Percentiles rank a stretch among this genome's conserved stretches.
Conservation (phyloP, 2,113 vertebrate genomes). For the Tyto alba region DNA sequence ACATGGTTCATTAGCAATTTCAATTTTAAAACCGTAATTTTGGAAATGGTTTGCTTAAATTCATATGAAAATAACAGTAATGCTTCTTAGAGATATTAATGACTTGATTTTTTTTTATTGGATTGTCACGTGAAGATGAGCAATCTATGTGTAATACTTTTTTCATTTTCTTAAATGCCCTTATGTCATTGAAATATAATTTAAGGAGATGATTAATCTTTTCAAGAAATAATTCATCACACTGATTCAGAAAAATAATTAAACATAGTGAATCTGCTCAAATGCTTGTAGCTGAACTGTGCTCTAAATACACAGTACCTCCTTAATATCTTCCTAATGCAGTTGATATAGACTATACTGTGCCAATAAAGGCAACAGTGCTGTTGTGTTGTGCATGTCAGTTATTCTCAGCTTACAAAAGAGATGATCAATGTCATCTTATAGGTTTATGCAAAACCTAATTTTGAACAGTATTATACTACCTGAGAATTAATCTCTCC, state of each 20-base stretch:
- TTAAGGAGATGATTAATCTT: neutral
- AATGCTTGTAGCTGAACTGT: neutral
- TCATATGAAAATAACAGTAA: neutral
- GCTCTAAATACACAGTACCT: neutral
- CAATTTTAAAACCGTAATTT: neutral
- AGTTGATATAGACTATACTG: neutral
- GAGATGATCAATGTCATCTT: neutral
- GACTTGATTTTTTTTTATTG: neutral
- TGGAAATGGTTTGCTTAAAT: neutral
- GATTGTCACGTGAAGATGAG: neutral
- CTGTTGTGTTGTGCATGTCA: fast-evolving
- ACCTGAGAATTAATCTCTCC: neutral
- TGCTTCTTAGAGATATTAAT: neutral
- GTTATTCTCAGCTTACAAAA: neutral
- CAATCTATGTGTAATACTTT: neutral
- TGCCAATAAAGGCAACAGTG: neutral
- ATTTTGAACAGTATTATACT: neutral
- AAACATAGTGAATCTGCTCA: neutral
- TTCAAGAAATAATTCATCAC: neutral
- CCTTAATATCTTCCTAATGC: neutral
- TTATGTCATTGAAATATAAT: neutral
- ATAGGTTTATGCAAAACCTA: neutral
- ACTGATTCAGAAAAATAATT: neutral
- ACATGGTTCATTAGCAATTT: neutral
- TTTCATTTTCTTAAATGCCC: neutral